A percentile compares a stretch with the other conserved stretches of the same genome.
These are phyloP conservation scores for Synergus umbraculus DNA, from an alignment of 2,888 invertebrate genomes.

Conservation along the genomic window DNA sequence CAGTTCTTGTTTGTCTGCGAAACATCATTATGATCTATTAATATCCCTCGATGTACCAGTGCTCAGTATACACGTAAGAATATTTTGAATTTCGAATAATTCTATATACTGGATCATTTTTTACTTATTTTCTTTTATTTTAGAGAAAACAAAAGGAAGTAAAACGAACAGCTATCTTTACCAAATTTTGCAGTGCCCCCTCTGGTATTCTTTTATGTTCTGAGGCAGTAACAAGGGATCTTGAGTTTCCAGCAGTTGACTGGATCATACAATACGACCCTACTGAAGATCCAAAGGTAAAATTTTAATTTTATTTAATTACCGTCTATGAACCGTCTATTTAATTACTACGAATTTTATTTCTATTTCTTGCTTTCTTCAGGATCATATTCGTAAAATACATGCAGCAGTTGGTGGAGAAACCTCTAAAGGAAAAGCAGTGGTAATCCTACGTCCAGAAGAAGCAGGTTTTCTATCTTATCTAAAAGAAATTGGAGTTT, in stretches of 20 bases:
- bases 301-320: constrained; percentile 50
- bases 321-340: background rate
- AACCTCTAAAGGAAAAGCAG: constrained; percentile 91
- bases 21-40: constrained; percentile 94
- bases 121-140: constrained; percentile 61
- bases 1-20: constrained; percentile 95
- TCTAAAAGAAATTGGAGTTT: constrained; percentile 92
- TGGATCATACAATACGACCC: constrained; percentile 99
- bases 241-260: constrained; percentile 96
- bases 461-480: constrained; percentile 95
- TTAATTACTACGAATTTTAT: background rate
- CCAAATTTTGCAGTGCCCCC: constrained; percentile 96
- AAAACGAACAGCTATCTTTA: constrained; percentile 96
- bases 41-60: constrained; percentile 97
- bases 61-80: constrained; percentile 91
- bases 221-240: constrained; percentile 94
- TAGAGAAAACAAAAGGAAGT: constrained; percentile 98
- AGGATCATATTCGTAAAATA: constrained; percentile 98
- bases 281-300: constrained; percentile 96
- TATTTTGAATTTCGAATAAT: constrained; percentile 33
- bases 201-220: constrained; percentile 94
- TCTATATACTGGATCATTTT: background rate
- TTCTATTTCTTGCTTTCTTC: constrained; percentile 32
- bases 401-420: constrained; percentile 96
- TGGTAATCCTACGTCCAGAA: constrained; percentile 92